Base-by-base conservation (phyloP, 2,888 invertebrate species). In the Ophioninae sp. region DNA sequence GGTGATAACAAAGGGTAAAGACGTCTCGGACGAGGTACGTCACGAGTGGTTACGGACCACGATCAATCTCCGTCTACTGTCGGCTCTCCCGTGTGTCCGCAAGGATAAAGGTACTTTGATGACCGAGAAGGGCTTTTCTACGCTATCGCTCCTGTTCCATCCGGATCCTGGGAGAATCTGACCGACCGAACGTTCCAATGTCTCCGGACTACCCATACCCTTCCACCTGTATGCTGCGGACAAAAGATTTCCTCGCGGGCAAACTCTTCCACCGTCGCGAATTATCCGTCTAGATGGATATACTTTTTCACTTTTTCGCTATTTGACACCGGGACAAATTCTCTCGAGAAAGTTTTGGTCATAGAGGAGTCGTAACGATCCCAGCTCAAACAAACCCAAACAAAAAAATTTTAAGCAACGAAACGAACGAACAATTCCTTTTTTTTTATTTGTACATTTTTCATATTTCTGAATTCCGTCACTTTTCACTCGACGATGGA, bases 91-190 rank as follows among this genome's bases (percentile, higher is more conserved):
- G 74, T 62, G 69, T 81, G 85, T 82, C 23, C 21, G 81, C 80
- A 81, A 75, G 85, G 87, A 85, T 87, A 85, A 84, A 84, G 86
- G 79, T 84, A 56, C 74, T 81, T 86, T 87, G 84, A 85, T 85
- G 83, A 85, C 81, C 62, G 75, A 67, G 82, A 83, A 78, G 81
- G 70, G 76, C 75, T 76, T 79, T n/a, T 41, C 70, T 17, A n/a
- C 75, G 57, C 21, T 20, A 41, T n/a, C 23, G 57, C 30, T 39
- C 20, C 21, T 64, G 37, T 30, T 37, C 56, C 44, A 68, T 41
- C 10, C 41, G 21, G 41, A 13, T 44, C 17, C 50, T 20, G 20
- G 21, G 44, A n/a, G 10, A 68, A 68, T 68, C 44, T 68, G 68
- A 50, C 39, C 20, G 20, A 10, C 7, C 0, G 21, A 20, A 59